A percentile compares a stretch with the other conserved stretches of the same genome.
Evolutionary conservation across 1,140 invertebrate species (phyloP).

Genomic region (Drosophila obscura): DNA sequence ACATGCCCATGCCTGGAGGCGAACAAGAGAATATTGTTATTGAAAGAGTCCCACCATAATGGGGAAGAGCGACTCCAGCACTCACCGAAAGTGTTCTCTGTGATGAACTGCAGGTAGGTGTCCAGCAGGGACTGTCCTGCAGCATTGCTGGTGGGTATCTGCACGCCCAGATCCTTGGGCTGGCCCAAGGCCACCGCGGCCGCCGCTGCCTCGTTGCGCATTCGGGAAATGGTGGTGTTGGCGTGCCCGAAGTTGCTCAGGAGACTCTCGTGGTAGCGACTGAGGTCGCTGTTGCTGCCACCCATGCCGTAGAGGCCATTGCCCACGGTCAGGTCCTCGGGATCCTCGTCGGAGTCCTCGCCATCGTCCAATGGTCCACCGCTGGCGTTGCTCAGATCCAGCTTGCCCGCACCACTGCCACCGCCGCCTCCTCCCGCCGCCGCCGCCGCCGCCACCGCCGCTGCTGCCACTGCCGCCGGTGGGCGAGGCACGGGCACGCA

Average conservation of each 20-base stretch:
- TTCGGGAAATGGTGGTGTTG: constrained; percentile 86
- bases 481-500: constrained; percentile 91
- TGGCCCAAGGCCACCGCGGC: constrained; percentile 81
- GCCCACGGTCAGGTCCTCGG: constrained; percentile 90
- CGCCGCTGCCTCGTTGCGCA: constrained; percentile 84
- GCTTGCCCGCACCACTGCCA: constrained; percentile 89
- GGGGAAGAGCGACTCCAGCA: neutral
- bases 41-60: neutral
- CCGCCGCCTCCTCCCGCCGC: constrained; percentile 89
- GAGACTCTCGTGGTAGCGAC: constrained; percentile 77
- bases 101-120: constrained; percentile 93
- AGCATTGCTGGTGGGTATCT: constrained; percentile 82
- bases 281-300: constrained; percentile 67
- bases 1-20: constrained; percentile 84
- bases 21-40: neutral
- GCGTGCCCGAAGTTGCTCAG: constrained; percentile 85
- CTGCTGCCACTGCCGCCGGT: constrained; percentile 89
- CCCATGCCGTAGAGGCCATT: constrained; percentile 65
- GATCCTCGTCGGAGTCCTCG: constrained; percentile 86
- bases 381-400: constrained; percentile 86
- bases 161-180: constrained; percentile 80
- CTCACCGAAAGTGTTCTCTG: constrained; percentile 89
- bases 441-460: constrained; percentile 87
- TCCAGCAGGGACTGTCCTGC: constrained; percentile 91
- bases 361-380: constrained; percentile 85